Evolutionary conservation across 2,797 vertebrate genomes (phyloP).

Genomic region (Channa striata): DNA sequence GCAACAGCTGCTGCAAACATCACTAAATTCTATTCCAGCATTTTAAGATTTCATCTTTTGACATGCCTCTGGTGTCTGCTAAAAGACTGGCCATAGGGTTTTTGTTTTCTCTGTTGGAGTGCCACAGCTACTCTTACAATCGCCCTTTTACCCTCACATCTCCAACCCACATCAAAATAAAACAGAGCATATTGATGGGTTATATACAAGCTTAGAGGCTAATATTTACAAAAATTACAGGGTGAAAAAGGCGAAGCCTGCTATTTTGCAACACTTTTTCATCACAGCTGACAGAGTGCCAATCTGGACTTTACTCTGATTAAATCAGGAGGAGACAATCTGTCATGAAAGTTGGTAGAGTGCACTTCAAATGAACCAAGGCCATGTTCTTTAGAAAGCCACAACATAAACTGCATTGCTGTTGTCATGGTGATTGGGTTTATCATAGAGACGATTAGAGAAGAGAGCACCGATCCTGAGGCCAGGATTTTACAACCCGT

Average conservation of each 20-base stretch:
- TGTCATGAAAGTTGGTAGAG: constrained; percentile 14
- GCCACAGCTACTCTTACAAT: not conserved
- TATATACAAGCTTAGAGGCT: constrained; percentile 3
- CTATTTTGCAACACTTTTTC: constrained; percentile 9
- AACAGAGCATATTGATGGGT: not conserved
- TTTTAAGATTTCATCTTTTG: not conserved
- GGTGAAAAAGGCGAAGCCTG: constrained; percentile 13
- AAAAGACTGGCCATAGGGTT: not conserved
- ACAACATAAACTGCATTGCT: constrained; percentile 12
- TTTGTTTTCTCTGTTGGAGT: not conserved
- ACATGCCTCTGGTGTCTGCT: not conserved
- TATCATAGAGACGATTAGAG: constrained; percentile 1
- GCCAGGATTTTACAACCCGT: constrained; percentile 9
- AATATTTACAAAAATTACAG: constrained; percentile 8
- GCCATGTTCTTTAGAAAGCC: constrained; percentile 28
- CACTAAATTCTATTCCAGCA: not conserved
- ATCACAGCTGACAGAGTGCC: constrained; percentile 14
- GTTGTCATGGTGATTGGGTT: constrained; percentile 42
- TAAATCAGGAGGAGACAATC: constrained; percentile 6
- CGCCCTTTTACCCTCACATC: not conserved
- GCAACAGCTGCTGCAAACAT: not conserved
- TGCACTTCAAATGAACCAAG: constrained; percentile 38
- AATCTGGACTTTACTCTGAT: constrained; percentile 1
- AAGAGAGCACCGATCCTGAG: not conserved
- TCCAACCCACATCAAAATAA: constrained; percentile 1